Evolutionary conservation across 2,113 vertebrate species (phyloP), one percentile per base, ranked within the genome.

Genomic region (Planiliza haematocheilus): DNA sequence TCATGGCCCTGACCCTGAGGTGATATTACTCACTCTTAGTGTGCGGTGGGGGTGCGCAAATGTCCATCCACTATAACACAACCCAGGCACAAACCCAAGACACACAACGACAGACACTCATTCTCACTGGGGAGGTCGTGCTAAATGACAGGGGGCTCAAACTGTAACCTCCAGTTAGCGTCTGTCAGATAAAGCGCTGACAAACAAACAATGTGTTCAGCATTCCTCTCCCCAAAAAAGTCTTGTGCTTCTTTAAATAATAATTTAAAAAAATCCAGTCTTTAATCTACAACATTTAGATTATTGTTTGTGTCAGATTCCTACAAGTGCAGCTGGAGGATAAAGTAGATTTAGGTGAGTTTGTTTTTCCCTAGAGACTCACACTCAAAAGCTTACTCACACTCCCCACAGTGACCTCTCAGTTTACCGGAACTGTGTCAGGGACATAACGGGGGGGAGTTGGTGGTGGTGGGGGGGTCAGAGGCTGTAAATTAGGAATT

Each of bases 401-500:
- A 52, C 69, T 77, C 70, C 51, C 59, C 79, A 57, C 63, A 69
- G 39, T 80, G 75, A 84, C 77, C 70, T 74, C 70, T 83, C 43
- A 64, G 60, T 39, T 88, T 81, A 71, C 83, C 60, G 56, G 81
- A 85, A 85, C 61, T 83, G 73, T 82, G 74, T 74, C 75, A 53
- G 65, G 64, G 74, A 82, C 77, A 74, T 38, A 5, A 3, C 5
- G 24, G 24, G 24, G 24, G 24, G 24, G 24, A 5, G 24, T 30
- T 2, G 24, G 24, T 30, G 24, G 24, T 2, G 24, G 5, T 42
- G 11, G 74, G 48, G 61, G 57, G 57, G 75, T 88, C 66, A 79
- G 56, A 84, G 74, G 78, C 84, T 72, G 77, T 84, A 89, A 91
- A 91, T 81, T 70, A 79, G 69, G 71, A 82, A 87, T 82, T 88